Base-by-base conservation (phyloP, 2,888 invertebrate genomes). In the Eristalinus sepulchralis region DNA sequence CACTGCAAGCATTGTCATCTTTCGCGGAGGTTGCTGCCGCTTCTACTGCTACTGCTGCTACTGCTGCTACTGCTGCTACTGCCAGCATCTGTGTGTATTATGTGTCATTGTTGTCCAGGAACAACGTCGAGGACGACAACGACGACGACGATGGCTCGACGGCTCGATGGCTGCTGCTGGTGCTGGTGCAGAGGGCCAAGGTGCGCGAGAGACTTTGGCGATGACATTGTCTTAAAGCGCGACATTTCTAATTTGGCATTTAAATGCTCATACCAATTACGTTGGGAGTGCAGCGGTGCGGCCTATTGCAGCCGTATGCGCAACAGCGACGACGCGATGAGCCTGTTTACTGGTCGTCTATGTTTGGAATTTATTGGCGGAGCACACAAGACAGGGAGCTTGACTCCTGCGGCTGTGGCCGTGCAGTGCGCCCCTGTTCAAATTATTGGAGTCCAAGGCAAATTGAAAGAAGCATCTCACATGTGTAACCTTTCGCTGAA, bases 211-310 rank as follows among this genome's bases (percentile, higher is more conserved):
- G 68, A 64, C 80, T 88, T 85, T 88, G 89, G 88, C 88, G 88
- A 88, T 89, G 89, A 89, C 88, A 89, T 88, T 88, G 88, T 89
- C 89, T 89, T 88, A 82, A 89, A 89, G 89, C 89, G 89, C 89
- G 88, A 89, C 88, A 88, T 89, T 88, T 89, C 89, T 89, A 89
- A 89, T 89, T 89, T 89, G 89, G 89, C 89, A 89, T 89, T 88
- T 89, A 88, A 89, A 89, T 88, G 88, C 87, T 89, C 80, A 88
- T 83, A 88, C 88, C 89, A 88, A 88, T 88, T 89, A 89, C 86
- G 88, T 88, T 86, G 66, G 71, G 75, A 79, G 79, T 5, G 27
- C 86, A 75, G 47, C 47, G 47, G 75, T 39, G 71, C n/a, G 67
- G 81, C 77, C 85, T 77, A 85, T 81, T 81, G 84, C 84, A 72